phyloP scores from a whole-genome alignment of 2,113 vertebrate genomes.

The Menidia beryllina region DNA sequence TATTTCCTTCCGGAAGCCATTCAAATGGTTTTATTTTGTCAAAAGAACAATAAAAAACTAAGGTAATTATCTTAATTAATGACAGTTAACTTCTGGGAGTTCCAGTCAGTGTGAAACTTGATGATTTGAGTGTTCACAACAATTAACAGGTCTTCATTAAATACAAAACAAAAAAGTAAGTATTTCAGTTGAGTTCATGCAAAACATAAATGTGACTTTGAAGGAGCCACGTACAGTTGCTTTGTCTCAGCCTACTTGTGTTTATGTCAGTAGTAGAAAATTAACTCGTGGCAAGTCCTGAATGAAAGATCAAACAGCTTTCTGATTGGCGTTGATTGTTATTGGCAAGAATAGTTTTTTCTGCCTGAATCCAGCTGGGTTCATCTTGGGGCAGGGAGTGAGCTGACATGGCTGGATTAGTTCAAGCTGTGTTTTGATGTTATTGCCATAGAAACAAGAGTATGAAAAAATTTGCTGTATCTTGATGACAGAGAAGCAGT shows the following conservation, averaged over 20 bases:
- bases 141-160: neutral
- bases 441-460: slow-evolving; percentile 60
- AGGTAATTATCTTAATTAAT: too few species aligned
- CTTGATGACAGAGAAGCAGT: slow-evolving; percentile 29
- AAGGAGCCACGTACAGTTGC: slow-evolving; percentile 8
- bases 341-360: slow-evolving; percentile 34
- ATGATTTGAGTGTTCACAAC: neutral
- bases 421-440: slow-evolving; percentile 69
- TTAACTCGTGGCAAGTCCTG: slow-evolving; percentile 18
- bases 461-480: slow-evolving; percentile 20
- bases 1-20: too few species aligned
- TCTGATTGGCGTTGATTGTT: slow-evolving; percentile 27
- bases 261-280: slow-evolving; percentile 32
- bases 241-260: slow-evolving; percentile 21
- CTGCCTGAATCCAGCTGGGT: slow-evolving; percentile 24
- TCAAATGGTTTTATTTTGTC: too few species aligned
- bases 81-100: too few species aligned
- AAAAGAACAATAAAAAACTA: too few species aligned
- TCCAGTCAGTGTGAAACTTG: neutral
- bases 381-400: slow-evolving; percentile 55
- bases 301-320: slow-evolving; percentile 15
- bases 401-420: slow-evolving; percentile 52
- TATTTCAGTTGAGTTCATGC: neutral
- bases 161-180: neutral
- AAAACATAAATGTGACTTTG: neutral